Evolutionary conservation across 2,113 vertebrate species (phyloP).

Genomic region (Alligator mississippiensis): DNA sequence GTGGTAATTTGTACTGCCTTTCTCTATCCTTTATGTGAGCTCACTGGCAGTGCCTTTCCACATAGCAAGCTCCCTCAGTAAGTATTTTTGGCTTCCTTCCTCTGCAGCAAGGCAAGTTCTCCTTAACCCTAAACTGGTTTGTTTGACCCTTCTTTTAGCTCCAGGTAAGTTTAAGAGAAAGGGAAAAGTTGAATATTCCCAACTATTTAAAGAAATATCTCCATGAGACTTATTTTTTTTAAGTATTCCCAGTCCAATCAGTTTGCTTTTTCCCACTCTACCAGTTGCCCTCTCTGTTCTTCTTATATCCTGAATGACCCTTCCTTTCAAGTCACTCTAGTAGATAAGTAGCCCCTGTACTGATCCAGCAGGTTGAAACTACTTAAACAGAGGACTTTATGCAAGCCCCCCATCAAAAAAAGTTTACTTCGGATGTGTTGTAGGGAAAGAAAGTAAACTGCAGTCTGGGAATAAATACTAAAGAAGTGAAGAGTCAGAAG

Average conservation of each 20-base stretch:
- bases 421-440: not conserved
- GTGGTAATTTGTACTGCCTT: no score
- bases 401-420: not conserved
- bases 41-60: no score
- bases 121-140: not conserved
- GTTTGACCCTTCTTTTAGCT: not conserved
- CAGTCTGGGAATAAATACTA: not conserved
- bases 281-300: not conserved
- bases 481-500: not conserved
- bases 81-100: not conserved
- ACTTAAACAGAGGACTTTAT: not conserved
- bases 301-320: not conserved
- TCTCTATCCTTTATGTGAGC: no score
- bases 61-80: no score
- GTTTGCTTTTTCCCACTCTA: no score
- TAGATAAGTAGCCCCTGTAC: not conserved
- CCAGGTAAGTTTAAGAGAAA: not conserved
- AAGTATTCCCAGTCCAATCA: no score
- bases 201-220: not conserved
- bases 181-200: not conserved
- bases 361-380: not conserved
- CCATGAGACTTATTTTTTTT: no score
- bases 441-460: not conserved
- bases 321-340: not conserved
- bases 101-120: accelerated